Base-by-base conservation (phyloP, 2,797 vertebrate genomes). In the Clarias fuscus region DNA sequence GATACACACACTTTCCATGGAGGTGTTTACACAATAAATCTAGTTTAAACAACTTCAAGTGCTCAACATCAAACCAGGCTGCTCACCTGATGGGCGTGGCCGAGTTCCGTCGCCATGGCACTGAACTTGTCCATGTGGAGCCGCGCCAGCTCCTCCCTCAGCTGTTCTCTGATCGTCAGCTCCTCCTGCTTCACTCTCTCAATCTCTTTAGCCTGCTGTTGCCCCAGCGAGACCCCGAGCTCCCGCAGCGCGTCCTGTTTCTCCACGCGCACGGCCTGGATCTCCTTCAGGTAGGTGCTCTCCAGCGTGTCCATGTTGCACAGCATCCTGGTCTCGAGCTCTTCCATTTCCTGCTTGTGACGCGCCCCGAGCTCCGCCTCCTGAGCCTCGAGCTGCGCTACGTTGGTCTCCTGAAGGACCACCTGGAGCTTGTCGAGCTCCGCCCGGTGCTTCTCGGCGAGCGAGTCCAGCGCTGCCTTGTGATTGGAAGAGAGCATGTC, bases 281-380 rank as follows among this genome's bases (percentile, higher is more conserved):
- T 93, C 93, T 98, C 97, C 86, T 95, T 93, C 18, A 97, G 89
- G 92, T 97, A 98, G 1, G 96, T 95, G 0, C 94, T 93, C 90
- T 98, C 97, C 91, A 98, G 88, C 3, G 95, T 96, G 88, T 98
- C 97, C 94, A 98, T 95, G 90, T 96, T 96, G 58, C 94, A 93
- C 89, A 97, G 90, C 90, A 97, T 96, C 88, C 94, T 96, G 27
- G 90, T 91, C 91, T 98, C 97, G 85, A 98, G 86, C 62, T 96
- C 94, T 20, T 96, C 93, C 0, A 92, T 89, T 62, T 97, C 96
- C 43, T 94, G 92, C 85, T 94, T 93, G 87, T 98, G 96, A 73
- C 93, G 93, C 4, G 61, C 64, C 86, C 92, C 88, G 18, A 97
- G 84, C 11, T 97, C 94, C 0, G 93, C 93, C 89, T 95, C 91